Evolutionary conservation across 2,113 vertebrate species (phyloP).

Genomic region (Oncorhynchus keta): DNA sequence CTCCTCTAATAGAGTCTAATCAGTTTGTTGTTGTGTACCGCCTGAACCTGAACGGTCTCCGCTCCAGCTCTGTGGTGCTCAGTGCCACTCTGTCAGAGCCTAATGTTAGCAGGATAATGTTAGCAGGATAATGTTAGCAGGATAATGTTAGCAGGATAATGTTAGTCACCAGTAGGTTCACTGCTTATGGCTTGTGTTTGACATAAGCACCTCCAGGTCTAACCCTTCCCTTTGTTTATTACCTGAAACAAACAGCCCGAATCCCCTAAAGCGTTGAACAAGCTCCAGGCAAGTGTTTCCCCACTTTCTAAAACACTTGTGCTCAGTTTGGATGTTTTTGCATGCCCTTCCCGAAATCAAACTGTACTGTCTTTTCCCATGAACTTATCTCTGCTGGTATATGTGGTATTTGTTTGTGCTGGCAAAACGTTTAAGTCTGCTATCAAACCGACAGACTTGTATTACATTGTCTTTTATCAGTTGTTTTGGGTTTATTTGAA

Average conservation of each 20-base stretch:
- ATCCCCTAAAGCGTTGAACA: conserved; percentile 86
- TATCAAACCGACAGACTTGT: conserved; percentile 26
- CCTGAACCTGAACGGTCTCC: conserved; percentile 14
- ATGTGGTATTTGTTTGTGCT: conserved; percentile 59
- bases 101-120: no score
- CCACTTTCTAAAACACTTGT: conserved; percentile 51
- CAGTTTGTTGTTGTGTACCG: background rate
- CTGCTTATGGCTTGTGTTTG: conserved; percentile 52
- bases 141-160: conserved; percentile 6
- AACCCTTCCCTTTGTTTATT: conserved; percentile 86
- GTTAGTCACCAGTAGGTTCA: conserved; percentile 4
- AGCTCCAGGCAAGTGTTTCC: conserved; percentile 92
- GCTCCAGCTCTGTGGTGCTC: conserved; percentile 20
- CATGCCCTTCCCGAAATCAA: conserved; percentile 54
- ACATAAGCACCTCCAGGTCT: conserved; percentile 60
- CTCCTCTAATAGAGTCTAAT: background rate
- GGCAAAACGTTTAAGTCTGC: conserved; percentile 42
- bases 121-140: no score
- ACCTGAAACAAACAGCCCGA: conserved; percentile 90
- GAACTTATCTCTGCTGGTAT: conserved; percentile 40
- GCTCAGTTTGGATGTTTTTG: conserved; percentile 35
- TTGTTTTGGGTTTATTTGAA: conserved; percentile 23
- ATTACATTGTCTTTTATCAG: conserved; percentile 44
- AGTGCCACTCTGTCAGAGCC: background rate
- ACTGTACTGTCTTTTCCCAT: conserved; percentile 33